Evolutionary conservation across 2,797 vertebrate species (phyloP).

Genomic region (Nothura maculosa): DNA sequence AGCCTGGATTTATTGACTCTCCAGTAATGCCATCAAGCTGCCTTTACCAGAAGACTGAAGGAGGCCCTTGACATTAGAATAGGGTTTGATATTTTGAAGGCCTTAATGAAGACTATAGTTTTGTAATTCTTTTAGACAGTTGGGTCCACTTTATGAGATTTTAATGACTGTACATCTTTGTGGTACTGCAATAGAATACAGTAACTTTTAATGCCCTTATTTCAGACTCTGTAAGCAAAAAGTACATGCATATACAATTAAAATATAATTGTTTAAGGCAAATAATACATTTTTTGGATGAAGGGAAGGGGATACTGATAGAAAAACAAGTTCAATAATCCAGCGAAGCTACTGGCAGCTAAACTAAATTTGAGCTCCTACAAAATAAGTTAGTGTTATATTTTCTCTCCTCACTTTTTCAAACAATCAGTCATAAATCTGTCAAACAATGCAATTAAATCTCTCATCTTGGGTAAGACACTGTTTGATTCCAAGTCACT

Average conservation of each 20-base stretch:
- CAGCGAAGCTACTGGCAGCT: not conserved
- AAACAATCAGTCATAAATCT: not conserved
- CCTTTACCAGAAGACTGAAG: not conserved
- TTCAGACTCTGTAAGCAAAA: not conserved
- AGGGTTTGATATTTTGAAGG: not conserved
- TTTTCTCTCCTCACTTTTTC: not conserved
- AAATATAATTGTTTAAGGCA: not conserved
- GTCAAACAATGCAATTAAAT: not conserved
- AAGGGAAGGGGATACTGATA: fast-evolving
- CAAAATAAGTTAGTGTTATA: fast-evolving
- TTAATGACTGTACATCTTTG: not conserved
- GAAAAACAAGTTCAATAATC: not conserved
- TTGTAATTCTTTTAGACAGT: not conserved
- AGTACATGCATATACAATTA: not conserved
- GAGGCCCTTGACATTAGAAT: not conserved
- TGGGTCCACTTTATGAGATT: not conserved
- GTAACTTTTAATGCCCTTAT: not conserved
- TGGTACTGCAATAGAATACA: not conserved
- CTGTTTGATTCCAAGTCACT: not conserved
- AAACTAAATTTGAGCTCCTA: fast-evolving
- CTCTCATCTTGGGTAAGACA: not conserved
- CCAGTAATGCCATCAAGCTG: not conserved
- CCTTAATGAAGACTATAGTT: not conserved
- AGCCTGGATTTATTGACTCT: not conserved
- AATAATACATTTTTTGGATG: not conserved